Evolutionary conservation across 2,797 vertebrate species (phyloP), one percentile per base, ranked within the genome.

Genomic region (Antrozous pallidus): DNA sequence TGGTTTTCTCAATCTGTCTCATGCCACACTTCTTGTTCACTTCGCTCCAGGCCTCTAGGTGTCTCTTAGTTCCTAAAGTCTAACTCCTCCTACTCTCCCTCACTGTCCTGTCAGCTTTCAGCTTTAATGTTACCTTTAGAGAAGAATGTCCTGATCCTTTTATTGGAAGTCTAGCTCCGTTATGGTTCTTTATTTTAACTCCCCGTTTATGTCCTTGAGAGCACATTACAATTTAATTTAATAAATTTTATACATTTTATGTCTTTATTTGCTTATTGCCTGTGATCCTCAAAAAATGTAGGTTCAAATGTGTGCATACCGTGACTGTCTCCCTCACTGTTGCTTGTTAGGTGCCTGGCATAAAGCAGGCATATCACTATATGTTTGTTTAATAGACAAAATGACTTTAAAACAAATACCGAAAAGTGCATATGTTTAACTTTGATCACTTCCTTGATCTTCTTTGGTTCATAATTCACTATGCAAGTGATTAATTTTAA

Each of bases 401-500:
- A 70, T 82, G 47, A 36, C 9, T 88, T 86, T 86, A 93, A 79
- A 86, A 82, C n/a, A 85, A 90, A 88, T 47, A 36, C 8, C 42
- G 40, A 69, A 77, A 71, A 54, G 4, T 13, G 61, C 47, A 56
- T 36, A 31, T 65, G 28, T 74, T 78, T 67, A 69, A 87, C 86
- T 80, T 89, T 91, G 87, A 93, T 77, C 80, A 42, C 33, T 74
- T 90, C 18, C 63, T 90, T 78, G 42, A 49, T 75, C 42, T 85
- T 87, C 70, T 77, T 36, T 82, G 24, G n/a, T 74, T 81, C 6
- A 33, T 51, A 54, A 73, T 82, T 94, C 49, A 93, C 92, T 89
- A 90, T 69, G 11, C 61, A 88, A 94, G 83, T 54, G 74, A 78
- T 88, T 78, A 67, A 90, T 79, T 92, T 96, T 85, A 81, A 94